These are phyloP conservation scores for Cairina moschata DNA, from an alignment of 2,113 vertebrate species.

Conservation along the genomic window DNA sequence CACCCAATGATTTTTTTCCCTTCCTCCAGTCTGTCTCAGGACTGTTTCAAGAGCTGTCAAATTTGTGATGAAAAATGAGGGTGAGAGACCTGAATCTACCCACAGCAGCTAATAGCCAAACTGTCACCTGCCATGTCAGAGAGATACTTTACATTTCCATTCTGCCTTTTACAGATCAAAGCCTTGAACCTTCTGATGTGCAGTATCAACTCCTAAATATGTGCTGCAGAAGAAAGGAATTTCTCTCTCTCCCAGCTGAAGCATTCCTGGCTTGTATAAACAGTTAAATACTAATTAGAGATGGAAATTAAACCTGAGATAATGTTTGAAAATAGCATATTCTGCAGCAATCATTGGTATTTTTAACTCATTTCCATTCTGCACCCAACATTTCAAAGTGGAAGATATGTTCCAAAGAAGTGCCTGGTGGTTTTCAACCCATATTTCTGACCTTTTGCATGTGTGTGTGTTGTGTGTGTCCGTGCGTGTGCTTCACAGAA, in stretches of 20 bases:
- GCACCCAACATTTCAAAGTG: background rate
- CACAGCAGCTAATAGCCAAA: background rate
- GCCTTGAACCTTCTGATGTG: background rate
- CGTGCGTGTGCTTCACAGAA: background rate
- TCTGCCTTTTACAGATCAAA: slow-evolving; percentile 24
- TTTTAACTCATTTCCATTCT: background rate
- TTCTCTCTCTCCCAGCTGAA: background rate
- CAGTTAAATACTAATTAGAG: background rate
- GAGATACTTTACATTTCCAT: slow-evolving; percentile 19
- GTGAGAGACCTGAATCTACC: background rate
- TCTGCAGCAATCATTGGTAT: background rate
- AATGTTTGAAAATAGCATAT: background rate
- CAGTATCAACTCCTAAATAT: background rate
- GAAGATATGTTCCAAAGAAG: background rate
- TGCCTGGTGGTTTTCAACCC: background rate
- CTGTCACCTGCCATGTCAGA: background rate
- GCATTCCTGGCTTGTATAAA: background rate
- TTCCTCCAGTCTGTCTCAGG: background rate
- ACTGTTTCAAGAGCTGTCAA: background rate
- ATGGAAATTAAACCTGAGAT: background rate
- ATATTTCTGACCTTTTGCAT: background rate
- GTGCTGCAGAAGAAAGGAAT: background rate
- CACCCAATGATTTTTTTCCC: background rate
- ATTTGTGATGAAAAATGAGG: background rate
- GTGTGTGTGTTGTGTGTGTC: background rate